These are phyloP conservation scores for Chaenocephalus aceratus DNA, from an alignment of 2,113 vertebrate species.

Conservation along the genomic window DNA sequence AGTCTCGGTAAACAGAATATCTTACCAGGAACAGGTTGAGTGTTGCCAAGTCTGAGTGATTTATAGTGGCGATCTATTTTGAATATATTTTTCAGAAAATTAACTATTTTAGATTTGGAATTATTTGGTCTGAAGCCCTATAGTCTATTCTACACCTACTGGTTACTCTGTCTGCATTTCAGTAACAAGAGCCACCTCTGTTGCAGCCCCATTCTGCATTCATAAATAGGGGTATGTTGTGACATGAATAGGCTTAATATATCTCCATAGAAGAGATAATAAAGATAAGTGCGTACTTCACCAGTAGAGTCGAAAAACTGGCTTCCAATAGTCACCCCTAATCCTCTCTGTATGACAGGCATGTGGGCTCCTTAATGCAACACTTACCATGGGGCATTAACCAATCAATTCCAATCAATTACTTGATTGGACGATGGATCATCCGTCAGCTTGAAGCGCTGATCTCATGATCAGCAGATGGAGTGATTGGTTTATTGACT, in stretches of 20 bases:
- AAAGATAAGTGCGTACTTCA: slow-evolving; percentile 16
- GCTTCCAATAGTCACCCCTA: neutral
- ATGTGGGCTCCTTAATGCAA: slow-evolving; percentile 32
- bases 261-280: slow-evolving; percentile 17
- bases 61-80: neutral
- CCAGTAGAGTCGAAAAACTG: slow-evolving; percentile 21
- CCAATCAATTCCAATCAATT: slow-evolving; percentile 44
- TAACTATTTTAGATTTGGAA: neutral
- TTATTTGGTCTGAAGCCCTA: neutral
- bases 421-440: slow-evolving; percentile 13
- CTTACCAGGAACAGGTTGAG: neutral
- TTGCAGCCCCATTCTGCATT: neutral
- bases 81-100: neutral
- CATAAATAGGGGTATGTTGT: neutral
- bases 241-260: slow-evolving; percentile 19
- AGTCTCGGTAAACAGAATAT: neutral
- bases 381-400: slow-evolving; percentile 16
- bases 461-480: slow-evolving; percentile 35
- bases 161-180: slow-evolving; percentile 24
- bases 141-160: neutral
- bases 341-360: slow-evolving; percentile 7
- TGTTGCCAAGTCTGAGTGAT: neutral
- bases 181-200: neutral
- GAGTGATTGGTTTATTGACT: slow-evolving; percentile 36
- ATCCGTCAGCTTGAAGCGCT: slow-evolving; percentile 29